Base-by-base conservation (phyloP, 2,888 invertebrate species). In the Apodemia duryi region DNA sequence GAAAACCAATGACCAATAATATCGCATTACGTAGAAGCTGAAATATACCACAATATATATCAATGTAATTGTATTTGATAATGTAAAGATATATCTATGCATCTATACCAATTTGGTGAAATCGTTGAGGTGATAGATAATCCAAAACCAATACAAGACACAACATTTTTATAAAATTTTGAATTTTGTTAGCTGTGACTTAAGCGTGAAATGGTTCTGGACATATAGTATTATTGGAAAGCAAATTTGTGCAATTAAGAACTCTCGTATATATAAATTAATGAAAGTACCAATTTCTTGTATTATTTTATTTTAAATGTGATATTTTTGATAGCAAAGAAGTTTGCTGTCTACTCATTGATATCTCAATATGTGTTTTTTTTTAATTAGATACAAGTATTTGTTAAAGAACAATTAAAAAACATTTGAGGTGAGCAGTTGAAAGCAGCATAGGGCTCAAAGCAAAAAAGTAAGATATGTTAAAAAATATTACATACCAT, bases 71-170 rank as follows among this genome's bases (percentile, higher is more conserved):
- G 65, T 52, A 65, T 62, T 51, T 57, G 29, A 64, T 60, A 32
- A 64, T 49, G 49, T 60, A 60, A 54, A 51, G 29, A 32, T 52
- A 46, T 51, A 51, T 54, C 28, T 52, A 66, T 49, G 61, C 57
- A 65, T 66, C 63, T 49, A 62, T 65, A 65, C 76, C 71, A 81
- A 83, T 85, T 86, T 81, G 74, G 80, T 62, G 68, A 62, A 65
- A 71, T 65, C 70, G 71, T 71, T 69, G 70, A 69, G 70, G 68
- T 65, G 62, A 77, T 73, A 78, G 73, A 82, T 80, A 85, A 90
- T 88, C 85, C 85, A 86, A 84, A 89, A 91, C 92, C 92, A 91
- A 92, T 91, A 91, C 92, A 92, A 92, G 91, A 92, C 91, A 91
- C 91, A 92, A 91, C 92, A 90, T 86, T 74, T 77, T 82, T 35